Conservation (phyloP, 1,140 invertebrate genomes). For the Metaphire vulgaris region DNA sequence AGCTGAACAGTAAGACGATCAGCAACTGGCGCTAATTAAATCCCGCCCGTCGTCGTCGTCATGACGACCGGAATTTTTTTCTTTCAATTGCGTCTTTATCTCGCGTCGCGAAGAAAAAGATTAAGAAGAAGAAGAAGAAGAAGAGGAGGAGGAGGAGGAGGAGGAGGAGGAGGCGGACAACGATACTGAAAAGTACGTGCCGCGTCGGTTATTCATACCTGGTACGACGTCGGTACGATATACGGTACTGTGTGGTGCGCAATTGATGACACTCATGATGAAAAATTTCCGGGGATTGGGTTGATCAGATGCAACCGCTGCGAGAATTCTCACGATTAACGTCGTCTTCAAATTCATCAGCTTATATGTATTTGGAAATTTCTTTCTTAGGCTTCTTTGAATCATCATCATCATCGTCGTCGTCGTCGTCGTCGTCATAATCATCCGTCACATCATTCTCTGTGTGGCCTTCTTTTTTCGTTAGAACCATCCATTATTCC, state of each 20-base stretch:
- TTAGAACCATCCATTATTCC: no score
- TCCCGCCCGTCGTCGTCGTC: background rate
- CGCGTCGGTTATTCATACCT: no score
- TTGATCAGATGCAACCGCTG: no score
- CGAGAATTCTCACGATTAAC: background rate
- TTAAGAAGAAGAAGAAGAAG: no score
- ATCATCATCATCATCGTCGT: background rate
- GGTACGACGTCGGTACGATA: no score
- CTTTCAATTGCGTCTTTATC: background rate
- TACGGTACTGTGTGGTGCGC: background rate
- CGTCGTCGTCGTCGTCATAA: background rate
- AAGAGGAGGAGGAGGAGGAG: no score
- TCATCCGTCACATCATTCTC: conserved; percentile 7
- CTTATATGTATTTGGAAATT: background rate
- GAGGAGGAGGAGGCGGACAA: no score
- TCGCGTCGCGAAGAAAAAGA: no score
- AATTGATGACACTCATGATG: no score
- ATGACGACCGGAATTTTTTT: background rate
- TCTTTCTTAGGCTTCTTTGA: background rate
- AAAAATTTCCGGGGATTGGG: no score
- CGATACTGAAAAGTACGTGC: no score
- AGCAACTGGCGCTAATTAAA: background rate
- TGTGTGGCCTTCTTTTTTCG: no score
- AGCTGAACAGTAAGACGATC: conserved; percentile 51
- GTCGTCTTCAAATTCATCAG: background rate